Percentiles rank a stretch among this genome's conserved stretches.
Evolutionary conservation across 2,113 vertebrate species (phyloP).

Genomic region (Pavo muticus): DNA sequence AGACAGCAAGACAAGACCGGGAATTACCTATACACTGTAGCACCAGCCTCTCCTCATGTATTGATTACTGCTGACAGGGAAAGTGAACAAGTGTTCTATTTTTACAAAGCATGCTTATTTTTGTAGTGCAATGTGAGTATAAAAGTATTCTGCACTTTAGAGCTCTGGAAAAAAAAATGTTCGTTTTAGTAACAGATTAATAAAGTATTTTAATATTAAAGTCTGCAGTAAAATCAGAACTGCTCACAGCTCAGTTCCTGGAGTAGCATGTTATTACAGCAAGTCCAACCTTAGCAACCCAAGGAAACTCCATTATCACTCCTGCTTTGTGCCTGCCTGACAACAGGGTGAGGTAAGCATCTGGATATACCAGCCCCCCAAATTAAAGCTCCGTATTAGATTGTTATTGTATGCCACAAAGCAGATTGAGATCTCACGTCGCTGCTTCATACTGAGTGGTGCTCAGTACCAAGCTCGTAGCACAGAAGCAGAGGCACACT

Average conservation of each 20-base stretch:
- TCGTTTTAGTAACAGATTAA: constrained; percentile 77
- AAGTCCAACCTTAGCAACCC: background rate
- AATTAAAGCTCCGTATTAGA: accelerated
- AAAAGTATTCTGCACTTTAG: constrained; percentile 74
- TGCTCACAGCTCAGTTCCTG: accelerated
- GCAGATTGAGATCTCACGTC: background rate
- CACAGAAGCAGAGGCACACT: no score
- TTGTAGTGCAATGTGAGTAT: background rate
- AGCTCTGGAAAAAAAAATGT: background rate
- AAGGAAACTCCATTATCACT: accelerated
- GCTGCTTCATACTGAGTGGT: accelerated
- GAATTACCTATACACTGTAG: background rate
- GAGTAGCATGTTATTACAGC: background rate
- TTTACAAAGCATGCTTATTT: constrained; percentile 8
- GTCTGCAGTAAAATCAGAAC: background rate
- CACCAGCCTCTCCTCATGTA: background rate
- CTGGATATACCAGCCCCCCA: background rate
- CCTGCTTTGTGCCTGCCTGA: background rate
- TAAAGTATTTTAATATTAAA: constrained; percentile 80
- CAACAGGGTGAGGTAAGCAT: background rate
- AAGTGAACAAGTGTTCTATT: background rate
- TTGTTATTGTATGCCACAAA: accelerated
- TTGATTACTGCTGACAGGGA: background rate
- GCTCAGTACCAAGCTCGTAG: background rate
- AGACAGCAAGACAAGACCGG: background rate